These are phyloP conservation scores for Acrocephalus scirpaceus DNA, from an alignment of 2,797 vertebrate genomes.

Conservation along the genomic window DNA sequence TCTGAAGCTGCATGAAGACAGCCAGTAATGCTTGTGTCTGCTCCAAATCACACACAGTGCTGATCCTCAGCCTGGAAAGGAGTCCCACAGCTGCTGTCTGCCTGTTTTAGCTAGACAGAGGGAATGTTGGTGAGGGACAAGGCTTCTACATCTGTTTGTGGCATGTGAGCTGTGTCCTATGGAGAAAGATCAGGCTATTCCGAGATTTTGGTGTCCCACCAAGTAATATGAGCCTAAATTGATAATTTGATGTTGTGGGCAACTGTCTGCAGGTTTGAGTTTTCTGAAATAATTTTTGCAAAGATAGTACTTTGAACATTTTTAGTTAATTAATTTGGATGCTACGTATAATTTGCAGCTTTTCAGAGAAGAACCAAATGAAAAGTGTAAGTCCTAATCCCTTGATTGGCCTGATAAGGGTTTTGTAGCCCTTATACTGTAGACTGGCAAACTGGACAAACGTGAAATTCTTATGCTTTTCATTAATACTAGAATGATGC, in stretches of 20 bases:
- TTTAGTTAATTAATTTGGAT: background rate
- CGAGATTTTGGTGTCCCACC: background rate
- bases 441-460: background rate
- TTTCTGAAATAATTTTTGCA: background rate
- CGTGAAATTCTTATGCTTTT: background rate
- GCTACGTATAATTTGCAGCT: background rate
- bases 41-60: background rate
- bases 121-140: background rate
- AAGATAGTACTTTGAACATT: background rate
- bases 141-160: background rate
- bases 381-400: background rate
- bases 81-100: background rate
- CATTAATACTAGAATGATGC: background rate
- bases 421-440: background rate
- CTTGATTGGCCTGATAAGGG: background rate
- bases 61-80: background rate
- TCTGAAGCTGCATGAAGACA: background rate
- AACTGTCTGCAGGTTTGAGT: background rate
- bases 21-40: background rate
- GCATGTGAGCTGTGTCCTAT: rapidly evolving
- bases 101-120: background rate
- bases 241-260: background rate
- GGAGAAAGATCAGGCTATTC: background rate
- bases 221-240: background rate
- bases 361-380: background rate